Evolutionary conservation across 2,888 invertebrate species (phyloP).

Genomic region (Epinotia bilunana): DNA sequence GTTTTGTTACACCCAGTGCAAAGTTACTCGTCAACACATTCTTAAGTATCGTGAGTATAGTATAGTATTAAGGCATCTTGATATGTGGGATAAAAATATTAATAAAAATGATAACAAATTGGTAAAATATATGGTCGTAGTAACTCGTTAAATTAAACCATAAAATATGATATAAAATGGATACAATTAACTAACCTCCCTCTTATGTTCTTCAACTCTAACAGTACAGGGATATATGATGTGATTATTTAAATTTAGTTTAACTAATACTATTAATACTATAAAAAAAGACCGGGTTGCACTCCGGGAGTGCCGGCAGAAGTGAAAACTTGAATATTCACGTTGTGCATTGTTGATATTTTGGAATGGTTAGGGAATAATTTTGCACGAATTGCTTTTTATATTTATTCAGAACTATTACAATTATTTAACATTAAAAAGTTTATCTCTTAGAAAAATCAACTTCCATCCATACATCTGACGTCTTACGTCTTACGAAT

Average conservation of each 20-base stretch:
- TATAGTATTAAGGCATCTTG: slow-evolving; percentile 2
- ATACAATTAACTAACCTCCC: slow-evolving; percentile 34
- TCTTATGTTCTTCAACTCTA: slow-evolving; percentile 2
- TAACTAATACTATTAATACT: background rate
- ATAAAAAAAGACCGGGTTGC: too few relatives aligned
- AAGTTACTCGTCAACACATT: background rate
- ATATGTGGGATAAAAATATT: slow-evolving; percentile 18
- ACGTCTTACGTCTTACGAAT: too few relatives aligned
- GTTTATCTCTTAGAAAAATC: too few relatives aligned
- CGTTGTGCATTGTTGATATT: too few relatives aligned
- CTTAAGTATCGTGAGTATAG: background rate
- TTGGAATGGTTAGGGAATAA: too few relatives aligned
- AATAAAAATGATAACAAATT: slow-evolving; percentile 37
- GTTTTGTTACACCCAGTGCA: background rate
- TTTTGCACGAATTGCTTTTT: too few relatives aligned
- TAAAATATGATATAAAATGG: slow-evolving; percentile 41
- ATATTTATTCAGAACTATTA: too few relatives aligned
- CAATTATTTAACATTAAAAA: too few relatives aligned
- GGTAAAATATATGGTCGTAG: slow-evolving; percentile 37
- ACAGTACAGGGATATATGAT: background rate
- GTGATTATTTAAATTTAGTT: background rate
- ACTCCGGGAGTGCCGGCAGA: too few relatives aligned
- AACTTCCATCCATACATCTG: too few relatives aligned
- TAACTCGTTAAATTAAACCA: slow-evolving; percentile 29
- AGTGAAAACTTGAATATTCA: too few relatives aligned